Conservation (phyloP, 2,113 vertebrate species). For the Apeltes quadracus region DNA sequence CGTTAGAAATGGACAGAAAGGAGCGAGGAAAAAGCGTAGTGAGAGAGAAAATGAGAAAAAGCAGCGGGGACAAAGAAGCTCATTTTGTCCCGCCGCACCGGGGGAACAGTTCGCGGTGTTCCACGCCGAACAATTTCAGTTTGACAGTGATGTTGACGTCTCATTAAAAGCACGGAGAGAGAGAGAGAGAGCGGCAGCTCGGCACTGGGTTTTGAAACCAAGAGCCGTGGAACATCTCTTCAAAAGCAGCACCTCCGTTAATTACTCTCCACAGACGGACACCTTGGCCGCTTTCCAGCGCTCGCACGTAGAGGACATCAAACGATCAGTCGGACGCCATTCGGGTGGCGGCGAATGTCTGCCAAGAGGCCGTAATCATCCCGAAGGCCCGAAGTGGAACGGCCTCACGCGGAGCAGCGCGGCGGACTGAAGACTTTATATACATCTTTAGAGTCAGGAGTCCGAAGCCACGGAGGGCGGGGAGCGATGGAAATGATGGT, state of each 20-base stretch:
- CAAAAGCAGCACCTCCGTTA: constrained; percentile 45
- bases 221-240: constrained; percentile 46
- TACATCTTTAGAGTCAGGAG: background rate
- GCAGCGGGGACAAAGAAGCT: constrained; percentile 40
- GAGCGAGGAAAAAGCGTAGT: background rate
- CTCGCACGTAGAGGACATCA: constrained; percentile 12
- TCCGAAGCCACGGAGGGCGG: background rate
- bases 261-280: constrained; percentile 66
- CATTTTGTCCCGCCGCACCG: constrained; percentile 48
- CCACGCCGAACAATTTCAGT: constrained; percentile 41
- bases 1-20: constrained; percentile 41
- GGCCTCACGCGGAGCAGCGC: background rate
- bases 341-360: constrained; percentile 32
- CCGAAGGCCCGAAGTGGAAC: constrained; percentile 35
- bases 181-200: constrained; percentile 26
- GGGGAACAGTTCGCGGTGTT: constrained; percentile 50
- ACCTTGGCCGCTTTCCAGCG: constrained; percentile 46
- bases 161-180: constrained; percentile 64
- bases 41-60: constrained; percentile 43
- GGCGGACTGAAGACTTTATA: constrained; percentile 2
- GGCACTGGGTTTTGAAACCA: constrained; percentile 40
- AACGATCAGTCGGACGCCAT: constrained; percentile 21
- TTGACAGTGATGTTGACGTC: constrained; percentile 67
- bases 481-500: background rate
- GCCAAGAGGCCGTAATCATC: constrained; percentile 47